Percentiles rank a stretch among this genome's conserved stretches.
Conservation (phyloP, 2,797 vertebrate genomes). For the Taeniopygia guttata region DNA sequence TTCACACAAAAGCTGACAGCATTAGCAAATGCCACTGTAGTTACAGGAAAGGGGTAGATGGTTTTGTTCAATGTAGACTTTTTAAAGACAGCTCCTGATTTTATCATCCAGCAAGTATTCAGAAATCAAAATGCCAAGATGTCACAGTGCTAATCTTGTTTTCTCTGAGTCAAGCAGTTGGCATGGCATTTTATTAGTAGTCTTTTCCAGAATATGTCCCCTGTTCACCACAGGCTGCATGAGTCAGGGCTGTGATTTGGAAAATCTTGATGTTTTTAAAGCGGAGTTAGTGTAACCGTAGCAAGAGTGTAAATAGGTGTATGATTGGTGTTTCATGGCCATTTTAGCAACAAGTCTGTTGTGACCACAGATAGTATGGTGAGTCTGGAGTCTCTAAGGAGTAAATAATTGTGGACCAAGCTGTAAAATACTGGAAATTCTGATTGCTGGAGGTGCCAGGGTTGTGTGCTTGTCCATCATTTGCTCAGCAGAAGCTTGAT, state of each 20-base stretch:
- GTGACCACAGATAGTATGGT: background rate
- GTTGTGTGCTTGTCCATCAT: background rate
- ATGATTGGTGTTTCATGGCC: background rate
- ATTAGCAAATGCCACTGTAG: background rate
- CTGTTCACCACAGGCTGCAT: background rate
- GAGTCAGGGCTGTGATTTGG: background rate
- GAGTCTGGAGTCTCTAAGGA: background rate
- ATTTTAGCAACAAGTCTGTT: background rate
- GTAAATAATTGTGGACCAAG: background rate
- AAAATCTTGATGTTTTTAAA: background rate
- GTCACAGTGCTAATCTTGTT: background rate
- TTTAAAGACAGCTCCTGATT: background rate
- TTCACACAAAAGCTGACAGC: background rate
- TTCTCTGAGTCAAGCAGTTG: conserved; percentile 5
- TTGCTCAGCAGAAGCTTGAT: background rate
- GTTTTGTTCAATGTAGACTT: background rate
- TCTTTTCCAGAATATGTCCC: background rate
- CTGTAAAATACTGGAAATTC: background rate
- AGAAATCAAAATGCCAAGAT: background rate
- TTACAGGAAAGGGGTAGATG: background rate
- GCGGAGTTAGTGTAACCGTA: background rate
- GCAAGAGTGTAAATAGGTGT: background rate
- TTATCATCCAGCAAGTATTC: background rate
- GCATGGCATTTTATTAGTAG: background rate
- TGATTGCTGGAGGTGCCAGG: background rate